phyloP scores from a whole-genome alignment of 2,113 vertebrate genomes.

The Tyrannus savana region DNA sequence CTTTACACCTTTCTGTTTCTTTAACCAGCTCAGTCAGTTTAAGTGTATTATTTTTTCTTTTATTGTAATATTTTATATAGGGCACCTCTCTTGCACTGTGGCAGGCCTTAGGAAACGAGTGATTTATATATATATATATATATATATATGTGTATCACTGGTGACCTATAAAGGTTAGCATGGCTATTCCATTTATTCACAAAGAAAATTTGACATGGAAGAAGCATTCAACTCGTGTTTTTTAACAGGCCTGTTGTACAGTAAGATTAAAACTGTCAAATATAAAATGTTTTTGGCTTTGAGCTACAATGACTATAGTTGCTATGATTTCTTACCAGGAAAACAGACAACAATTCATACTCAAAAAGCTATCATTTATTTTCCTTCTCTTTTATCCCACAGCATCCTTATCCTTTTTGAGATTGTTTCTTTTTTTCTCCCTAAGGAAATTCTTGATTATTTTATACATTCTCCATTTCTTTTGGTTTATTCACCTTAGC shows the following conservation, averaged over 20 bases:
- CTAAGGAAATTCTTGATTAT: background rate
- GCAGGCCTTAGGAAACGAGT: background rate
- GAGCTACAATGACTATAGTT: background rate
- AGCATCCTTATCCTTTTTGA: background rate
- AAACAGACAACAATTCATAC: background rate
- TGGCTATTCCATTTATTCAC: background rate
- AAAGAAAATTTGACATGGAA: background rate
- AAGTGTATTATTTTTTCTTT: background rate
- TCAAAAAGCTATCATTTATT: background rate
- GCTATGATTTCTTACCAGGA: background rate
- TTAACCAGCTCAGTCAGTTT: background rate
- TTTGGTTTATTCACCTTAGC: background rate
- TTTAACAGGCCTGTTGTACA: background rate
- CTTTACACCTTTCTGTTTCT: background rate
- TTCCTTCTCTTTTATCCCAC: background rate
- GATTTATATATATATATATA: too few relatives aligned
- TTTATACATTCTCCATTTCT: background rate
- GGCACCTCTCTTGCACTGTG: background rate
- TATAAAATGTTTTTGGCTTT: background rate
- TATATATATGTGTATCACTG: background rate
- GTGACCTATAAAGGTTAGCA: background rate
- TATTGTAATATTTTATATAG: background rate
- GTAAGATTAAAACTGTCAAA: conserved; percentile 11
- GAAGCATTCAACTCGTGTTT: background rate
- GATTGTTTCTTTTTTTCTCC: background rate